These are phyloP conservation scores for Parelbella ahira DNA, from an alignment of 2,888 invertebrate species.

Conservation along the genomic window DNA sequence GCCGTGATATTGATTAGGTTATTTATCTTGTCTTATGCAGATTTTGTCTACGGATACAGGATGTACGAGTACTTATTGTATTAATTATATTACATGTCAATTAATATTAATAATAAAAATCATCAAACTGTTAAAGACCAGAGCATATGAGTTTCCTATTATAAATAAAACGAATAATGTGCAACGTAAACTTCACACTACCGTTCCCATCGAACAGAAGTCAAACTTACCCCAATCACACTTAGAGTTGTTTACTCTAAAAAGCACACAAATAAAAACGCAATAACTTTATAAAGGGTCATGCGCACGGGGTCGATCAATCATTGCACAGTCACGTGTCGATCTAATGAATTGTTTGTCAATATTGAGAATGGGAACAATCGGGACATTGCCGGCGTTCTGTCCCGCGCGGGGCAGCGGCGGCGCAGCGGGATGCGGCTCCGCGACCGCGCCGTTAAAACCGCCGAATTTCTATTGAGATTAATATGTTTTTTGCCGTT, in stretches of 20 bases:
- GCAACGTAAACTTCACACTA: neutral
- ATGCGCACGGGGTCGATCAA: constrained; percentile 32
- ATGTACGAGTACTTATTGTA: no score
- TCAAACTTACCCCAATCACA: constrained; percentile 6
- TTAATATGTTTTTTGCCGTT: constrained; percentile 24
- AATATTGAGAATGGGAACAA: constrained; percentile 28
- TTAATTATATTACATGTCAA: no score
- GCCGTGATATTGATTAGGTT: no score
- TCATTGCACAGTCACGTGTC: constrained; percentile 55
- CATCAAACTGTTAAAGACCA: no score
- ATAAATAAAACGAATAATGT: no score
- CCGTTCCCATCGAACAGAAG: constrained; percentile 5
- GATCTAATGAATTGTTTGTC: constrained; percentile 54
- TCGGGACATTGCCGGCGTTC: constrained; percentile 1
- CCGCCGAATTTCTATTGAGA: constrained; percentile 23
- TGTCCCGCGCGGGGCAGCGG: constrained; percentile 3
- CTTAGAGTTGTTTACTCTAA: constrained; percentile 14
- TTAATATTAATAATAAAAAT: no score
- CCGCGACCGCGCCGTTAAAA: constrained; percentile 16
- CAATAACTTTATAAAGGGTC: constrained; percentile 14
- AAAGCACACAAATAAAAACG: constrained; percentile 23
- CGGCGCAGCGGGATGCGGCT: neutral
- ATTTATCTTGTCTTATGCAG: no score
- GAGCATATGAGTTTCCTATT: no score
- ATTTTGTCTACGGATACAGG: no score